Conservation (phyloP, 2,113 vertebrate genomes). For the Sylvia atricapilla region DNA sequence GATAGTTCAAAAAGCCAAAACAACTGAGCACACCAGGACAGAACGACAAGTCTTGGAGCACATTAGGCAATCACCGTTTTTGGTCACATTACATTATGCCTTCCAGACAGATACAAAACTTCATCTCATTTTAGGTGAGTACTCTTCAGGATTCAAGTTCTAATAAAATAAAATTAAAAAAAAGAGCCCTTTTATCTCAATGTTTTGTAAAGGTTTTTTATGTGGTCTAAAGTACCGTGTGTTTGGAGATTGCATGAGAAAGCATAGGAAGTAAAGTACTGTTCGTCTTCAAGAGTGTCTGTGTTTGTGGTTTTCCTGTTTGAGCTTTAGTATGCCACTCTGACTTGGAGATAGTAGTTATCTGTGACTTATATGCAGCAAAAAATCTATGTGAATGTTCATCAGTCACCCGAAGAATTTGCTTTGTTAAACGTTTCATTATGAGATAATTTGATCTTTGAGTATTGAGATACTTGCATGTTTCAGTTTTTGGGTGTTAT, state of each 20-base stretch:
- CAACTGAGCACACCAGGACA: conserved; percentile 90
- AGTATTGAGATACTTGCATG: background rate
- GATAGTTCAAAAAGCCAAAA: conserved; percentile 97
- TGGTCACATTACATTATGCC: conserved; percentile 95
- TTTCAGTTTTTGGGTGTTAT: background rate
- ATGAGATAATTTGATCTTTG: background rate
- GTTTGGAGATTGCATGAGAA: background rate
- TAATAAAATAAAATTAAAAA: background rate
- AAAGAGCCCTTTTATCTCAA: background rate
- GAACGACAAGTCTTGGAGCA: conserved; percentile 96
- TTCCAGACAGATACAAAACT: conserved; percentile 98
- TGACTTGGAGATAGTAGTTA: background rate
- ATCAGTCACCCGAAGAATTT: background rate
- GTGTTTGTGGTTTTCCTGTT: conserved; percentile 51
- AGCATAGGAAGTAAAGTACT: conserved; percentile 27
- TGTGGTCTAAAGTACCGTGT: background rate
- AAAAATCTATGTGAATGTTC: background rate
- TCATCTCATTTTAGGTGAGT: conserved; percentile 94
- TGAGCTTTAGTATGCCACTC: background rate
- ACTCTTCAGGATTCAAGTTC: background rate
- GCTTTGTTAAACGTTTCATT: background rate
- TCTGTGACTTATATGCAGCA: background rate
- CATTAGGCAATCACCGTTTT: conserved; percentile 91
- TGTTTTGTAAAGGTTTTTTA: background rate
- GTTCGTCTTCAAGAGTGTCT: background rate